Conservation (phyloP, 2,888 invertebrate species). For the Drosophila siamana region DNA sequence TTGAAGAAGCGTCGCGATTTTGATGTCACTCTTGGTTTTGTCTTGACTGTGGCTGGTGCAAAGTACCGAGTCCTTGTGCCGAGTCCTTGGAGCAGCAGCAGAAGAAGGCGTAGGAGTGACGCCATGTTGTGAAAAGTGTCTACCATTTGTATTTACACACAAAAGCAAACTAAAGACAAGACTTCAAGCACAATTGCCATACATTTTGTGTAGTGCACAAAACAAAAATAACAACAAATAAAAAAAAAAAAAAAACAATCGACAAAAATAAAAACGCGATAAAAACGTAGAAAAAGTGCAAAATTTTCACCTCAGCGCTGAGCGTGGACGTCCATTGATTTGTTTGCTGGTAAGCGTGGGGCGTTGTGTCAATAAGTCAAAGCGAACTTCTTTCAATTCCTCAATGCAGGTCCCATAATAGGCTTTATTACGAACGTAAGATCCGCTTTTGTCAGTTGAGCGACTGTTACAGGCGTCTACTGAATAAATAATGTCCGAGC, state of each 20-base stretch:
- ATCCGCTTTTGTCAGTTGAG: slow-evolving; percentile 27
- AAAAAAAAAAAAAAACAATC: slow-evolving; percentile 7
- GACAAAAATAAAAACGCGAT: slow-evolving; percentile 2
- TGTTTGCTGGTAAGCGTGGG: slow-evolving; percentile 65
- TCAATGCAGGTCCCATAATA: slow-evolving; percentile 30
- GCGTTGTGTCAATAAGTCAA: slow-evolving; percentile 60
- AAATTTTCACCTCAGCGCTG: slow-evolving; percentile 21
- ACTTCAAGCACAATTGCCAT: slow-evolving; percentile 9
- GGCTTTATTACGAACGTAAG: slow-evolving; percentile 28
- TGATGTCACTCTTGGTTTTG: slow-evolving; percentile 68
- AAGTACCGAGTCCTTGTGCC: slow-evolving; percentile 27
- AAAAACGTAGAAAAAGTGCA: slow-evolving; percentile 31
- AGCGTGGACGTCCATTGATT: slow-evolving; percentile 57
- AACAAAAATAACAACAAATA: slow-evolving; percentile 24
- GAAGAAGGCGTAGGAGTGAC: slow-evolving; percentile 72
- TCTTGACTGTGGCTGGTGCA: slow-evolving; percentile 64
- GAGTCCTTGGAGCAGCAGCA: slow-evolving; percentile 39
- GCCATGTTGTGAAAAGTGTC: slow-evolving; percentile 79
- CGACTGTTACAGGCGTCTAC: slow-evolving; percentile 22
- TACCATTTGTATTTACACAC: slow-evolving; percentile 57
- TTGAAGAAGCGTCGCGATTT: slow-evolving; percentile 44
- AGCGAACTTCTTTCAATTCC: slow-evolving; percentile 13
- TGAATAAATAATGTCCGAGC: slow-evolving; percentile 43
- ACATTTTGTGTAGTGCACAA: slow-evolving; percentile 14
- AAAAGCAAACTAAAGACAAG: slow-evolving; percentile 25